A percentile compares a stretch with the other conserved stretches of the same genome.
phyloP scores from a whole-genome alignment of 2,113 vertebrate species.

The Lagopus muta region DNA sequence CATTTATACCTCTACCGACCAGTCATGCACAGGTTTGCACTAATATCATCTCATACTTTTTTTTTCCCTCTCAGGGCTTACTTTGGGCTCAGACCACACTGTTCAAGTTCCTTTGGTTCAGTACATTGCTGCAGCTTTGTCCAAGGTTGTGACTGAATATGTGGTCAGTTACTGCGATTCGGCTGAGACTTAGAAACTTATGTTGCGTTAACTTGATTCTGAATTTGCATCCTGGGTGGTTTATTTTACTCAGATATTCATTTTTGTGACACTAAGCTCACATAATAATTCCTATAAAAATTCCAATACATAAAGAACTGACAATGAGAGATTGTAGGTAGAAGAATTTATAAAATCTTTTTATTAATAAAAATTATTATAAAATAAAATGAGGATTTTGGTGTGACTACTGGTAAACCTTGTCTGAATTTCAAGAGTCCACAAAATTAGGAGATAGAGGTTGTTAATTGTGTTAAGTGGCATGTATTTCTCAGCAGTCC shows the following conservation, averaged over 20 bases:
- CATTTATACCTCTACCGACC: not conserved
- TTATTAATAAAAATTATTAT: no score
- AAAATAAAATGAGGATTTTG: not conserved
- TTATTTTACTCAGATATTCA: not conserved
- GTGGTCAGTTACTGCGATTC: constrained; percentile 35
- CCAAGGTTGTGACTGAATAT: constrained; percentile 28
- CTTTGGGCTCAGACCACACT: not conserved
- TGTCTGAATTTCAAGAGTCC: not conserved
- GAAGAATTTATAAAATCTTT: not conserved
- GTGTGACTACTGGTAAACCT: not conserved
- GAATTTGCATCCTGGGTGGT: not conserved
- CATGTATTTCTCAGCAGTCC: not conserved
- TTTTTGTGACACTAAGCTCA: not conserved
- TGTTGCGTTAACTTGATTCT: not conserved
- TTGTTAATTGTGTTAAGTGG: not conserved
- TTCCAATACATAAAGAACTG: not conserved
- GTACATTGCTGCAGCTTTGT: constrained; percentile 17
- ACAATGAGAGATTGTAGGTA: not conserved
- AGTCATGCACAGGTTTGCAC: not conserved
- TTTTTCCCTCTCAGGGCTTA: not conserved
- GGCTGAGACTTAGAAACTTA: not conserved
- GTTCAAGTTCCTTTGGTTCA: constrained; percentile 22
- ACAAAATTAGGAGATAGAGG: not conserved
- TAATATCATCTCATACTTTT: not conserved
- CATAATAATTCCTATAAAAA: not conserved